Percentiles rank a stretch among this genome's conserved stretches.
phyloP scores from a whole-genome alignment of 2,113 vertebrate species.

The Coryphaenoides rupestris region DNA sequence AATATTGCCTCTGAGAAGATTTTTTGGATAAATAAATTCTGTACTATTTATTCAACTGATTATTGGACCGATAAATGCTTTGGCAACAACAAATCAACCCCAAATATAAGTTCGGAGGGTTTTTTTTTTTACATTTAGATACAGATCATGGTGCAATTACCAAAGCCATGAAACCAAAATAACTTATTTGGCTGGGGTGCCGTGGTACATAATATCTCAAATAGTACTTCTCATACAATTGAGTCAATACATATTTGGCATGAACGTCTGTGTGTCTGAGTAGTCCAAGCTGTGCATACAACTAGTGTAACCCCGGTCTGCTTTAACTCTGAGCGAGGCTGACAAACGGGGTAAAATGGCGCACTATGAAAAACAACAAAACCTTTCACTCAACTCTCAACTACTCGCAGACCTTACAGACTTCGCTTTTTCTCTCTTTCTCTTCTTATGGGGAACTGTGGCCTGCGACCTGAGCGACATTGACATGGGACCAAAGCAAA shows the following conservation, averaged over 20 bases:
- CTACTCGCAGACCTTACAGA: too few species aligned
- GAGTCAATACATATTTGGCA: constrained; percentile 20
- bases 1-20: background rate
- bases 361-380: too few species aligned
- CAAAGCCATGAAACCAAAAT: constrained; percentile 12
- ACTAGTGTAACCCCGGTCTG: constrained; percentile 54
- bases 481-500: constrained; percentile 71
- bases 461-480: constrained; percentile 58
- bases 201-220: constrained; percentile 17
- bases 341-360: constrained; percentile 15
- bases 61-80: constrained; percentile 8
- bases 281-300: constrained; percentile 41
- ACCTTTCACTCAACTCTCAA: too few species aligned
- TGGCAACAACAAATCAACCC: constrained; percentile 9
- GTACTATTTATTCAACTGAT: too few species aligned
- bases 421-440: background rate
- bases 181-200: background rate
- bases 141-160: constrained; percentile 9
- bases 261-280: constrained; percentile 28
- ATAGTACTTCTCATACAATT: constrained; percentile 28
- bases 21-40: too few species aligned
- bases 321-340: constrained; percentile 54
- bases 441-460: background rate
- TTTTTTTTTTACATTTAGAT: background rate
- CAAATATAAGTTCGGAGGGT: too few species aligned